phyloP scores from a whole-genome alignment of 2,888 invertebrate species.

The Archips xylosteana region DNA sequence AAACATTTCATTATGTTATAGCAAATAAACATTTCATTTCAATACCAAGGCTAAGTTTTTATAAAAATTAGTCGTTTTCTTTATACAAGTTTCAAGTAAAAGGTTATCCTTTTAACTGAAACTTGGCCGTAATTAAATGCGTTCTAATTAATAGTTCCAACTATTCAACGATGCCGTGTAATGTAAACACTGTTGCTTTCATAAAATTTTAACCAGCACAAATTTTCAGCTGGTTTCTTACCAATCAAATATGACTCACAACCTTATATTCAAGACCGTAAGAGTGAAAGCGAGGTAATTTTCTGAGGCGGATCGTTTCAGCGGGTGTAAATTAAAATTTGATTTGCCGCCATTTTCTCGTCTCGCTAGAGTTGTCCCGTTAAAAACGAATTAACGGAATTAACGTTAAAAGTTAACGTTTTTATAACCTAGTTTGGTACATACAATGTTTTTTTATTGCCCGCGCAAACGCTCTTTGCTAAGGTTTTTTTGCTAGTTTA shows the following conservation, averaged over 20 bases:
- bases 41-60: no score
- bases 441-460: slow-evolving; percentile 42
- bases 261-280: background rate
- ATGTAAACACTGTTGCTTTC: slow-evolving; percentile 56
- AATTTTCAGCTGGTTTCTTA: slow-evolving; percentile 41
- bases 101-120: slow-evolving; percentile 16
- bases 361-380: slow-evolving; percentile 41
- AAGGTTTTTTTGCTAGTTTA: slow-evolving; percentile 34
- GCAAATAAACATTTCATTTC: no score
- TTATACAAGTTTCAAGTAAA: no score
- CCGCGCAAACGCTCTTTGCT: slow-evolving; percentile 34
- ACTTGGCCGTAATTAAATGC: slow-evolving; percentile 48
- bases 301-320: background rate
- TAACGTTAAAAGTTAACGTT: slow-evolving; percentile 46
- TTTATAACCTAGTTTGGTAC: slow-evolving; percentile 42
- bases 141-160: slow-evolving; percentile 51
- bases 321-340: slow-evolving; percentile 25
- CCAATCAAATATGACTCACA: background rate
- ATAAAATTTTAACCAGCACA: slow-evolving; percentile 48
- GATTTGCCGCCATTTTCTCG: slow-evolving; percentile 34
- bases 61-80: no score
- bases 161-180: slow-evolving; percentile 46
- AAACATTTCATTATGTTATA: no score
- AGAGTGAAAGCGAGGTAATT: slow-evolving; percentile 6
- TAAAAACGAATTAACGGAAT: slow-evolving; percentile 47